A percentile compares a stretch with the other conserved stretches of the same genome.
Evolutionary conservation across 2,888 invertebrate genomes (phyloP).

Genomic region (Clostera curtula): DNA sequence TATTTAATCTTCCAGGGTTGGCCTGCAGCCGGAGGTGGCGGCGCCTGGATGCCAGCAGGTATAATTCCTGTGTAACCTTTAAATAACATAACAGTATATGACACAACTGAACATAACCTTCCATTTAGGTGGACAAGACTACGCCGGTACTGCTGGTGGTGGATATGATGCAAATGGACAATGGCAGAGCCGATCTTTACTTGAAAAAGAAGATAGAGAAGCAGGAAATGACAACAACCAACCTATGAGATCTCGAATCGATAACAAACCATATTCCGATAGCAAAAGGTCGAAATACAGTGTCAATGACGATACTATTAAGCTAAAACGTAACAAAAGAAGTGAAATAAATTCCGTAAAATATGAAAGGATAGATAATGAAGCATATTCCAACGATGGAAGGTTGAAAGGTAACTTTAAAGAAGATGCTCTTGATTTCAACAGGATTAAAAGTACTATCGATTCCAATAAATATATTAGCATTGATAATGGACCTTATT

Average conservation of each 20-base stretch:
- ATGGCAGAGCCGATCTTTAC: conserved; percentile 62
- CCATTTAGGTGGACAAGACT: conserved; percentile 57
- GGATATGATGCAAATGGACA: conserved; percentile 66
- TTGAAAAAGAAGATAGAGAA: conserved; percentile 27
- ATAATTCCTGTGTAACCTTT: conserved; percentile 42
- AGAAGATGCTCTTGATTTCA: too few species aligned
- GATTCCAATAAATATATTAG: too few species aligned
- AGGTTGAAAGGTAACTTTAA: too few species aligned
- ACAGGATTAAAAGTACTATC: too few species aligned
- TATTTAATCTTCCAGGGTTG: conserved; percentile 53
- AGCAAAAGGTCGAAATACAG: conserved; percentile 12
- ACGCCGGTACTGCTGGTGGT: conserved; percentile 42
- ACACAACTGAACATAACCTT: conserved; percentile 27
- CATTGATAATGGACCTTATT: too few species aligned
- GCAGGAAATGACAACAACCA: too few species aligned
- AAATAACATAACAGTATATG: conserved; percentile 9
- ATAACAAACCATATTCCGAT: conserved; percentile 20
- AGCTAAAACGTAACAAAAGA: too few species aligned
- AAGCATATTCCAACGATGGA: too few species aligned
- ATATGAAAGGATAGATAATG: too few species aligned
- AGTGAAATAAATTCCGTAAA: too few species aligned
- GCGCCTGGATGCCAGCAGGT: conserved; percentile 70
- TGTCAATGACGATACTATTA: conserved; percentile 2
- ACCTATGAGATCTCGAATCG: too few species aligned
- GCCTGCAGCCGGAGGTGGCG: conserved; percentile 59